A percentile compares a stretch with the other conserved stretches of the same genome.
Evolutionary conservation across 2,888 invertebrate species (phyloP).

Genomic region (Melikaiella ostensackeni): DNA sequence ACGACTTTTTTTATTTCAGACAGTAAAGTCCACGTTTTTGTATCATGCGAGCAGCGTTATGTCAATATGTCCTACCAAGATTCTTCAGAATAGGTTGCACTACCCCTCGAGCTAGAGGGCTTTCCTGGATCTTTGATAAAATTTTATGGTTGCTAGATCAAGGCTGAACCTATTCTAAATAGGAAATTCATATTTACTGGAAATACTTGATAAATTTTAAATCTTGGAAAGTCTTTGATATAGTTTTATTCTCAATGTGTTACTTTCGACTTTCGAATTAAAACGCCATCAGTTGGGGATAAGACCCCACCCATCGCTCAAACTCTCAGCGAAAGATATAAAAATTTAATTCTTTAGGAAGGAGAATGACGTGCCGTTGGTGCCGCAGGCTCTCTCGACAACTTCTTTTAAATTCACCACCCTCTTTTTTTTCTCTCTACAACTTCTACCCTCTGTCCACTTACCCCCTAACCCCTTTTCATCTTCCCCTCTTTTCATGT

Average conservation of each 20-base stretch:
- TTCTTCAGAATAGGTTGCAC: constrained; percentile 1
- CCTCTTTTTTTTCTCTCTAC: constrained; percentile 53
- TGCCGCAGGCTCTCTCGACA: constrained; percentile 60
- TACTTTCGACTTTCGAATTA: constrained; percentile 55
- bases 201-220: not conserved
- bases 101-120: not conserved
- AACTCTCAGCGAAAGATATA: constrained; percentile 76
- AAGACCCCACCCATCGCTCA: constrained; percentile 68
- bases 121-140: not conserved
- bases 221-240: constrained; percentile 8
- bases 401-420: constrained; percentile 65
- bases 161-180: too few species aligned
- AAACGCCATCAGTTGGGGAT: constrained; percentile 53
- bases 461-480: constrained; percentile 18
- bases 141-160: not conserved
- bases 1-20: constrained; percentile 30
- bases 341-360: constrained; percentile 75
- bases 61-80: constrained; percentile 1
- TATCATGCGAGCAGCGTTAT: not conserved
- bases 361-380: constrained; percentile 69
- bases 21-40: constrained; percentile 28
- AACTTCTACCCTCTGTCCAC: constrained; percentile 46
- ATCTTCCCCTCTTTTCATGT: constrained; percentile 13
- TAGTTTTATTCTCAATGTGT: constrained; percentile 19
- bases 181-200: not conserved